Evolutionary conservation across 2,888 invertebrate genomes (phyloP).

Genomic region (Tetragnatha montana): DNA sequence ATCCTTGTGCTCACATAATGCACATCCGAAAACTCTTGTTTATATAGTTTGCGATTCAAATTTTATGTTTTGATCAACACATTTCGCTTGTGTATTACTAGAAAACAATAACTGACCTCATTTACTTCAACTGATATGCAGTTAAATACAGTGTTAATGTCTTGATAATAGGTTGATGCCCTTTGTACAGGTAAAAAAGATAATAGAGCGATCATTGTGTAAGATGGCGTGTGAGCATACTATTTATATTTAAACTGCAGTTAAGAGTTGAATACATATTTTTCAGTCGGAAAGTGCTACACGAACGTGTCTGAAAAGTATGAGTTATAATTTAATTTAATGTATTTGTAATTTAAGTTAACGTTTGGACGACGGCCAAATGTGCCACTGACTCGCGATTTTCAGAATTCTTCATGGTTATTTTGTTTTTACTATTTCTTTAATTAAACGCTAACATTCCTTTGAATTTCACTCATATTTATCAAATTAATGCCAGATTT

Average conservation of each 20-base stretch:
- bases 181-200: constrained; percentile 68
- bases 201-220: constrained; percentile 28
- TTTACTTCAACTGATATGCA: not conserved
- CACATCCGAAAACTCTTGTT: not conserved
- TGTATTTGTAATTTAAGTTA: no score
- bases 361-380: not conserved
- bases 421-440: no score
- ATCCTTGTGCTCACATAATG: constrained; percentile 45
- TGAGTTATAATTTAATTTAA: no score
- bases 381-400: no score
- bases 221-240: constrained; percentile 39
- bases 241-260: not conserved
- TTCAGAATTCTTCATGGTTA: no score
- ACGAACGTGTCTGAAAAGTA: no score
- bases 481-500: not conserved
- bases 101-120: not conserved
- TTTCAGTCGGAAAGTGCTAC: not conserved
- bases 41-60: not conserved
- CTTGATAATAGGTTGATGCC: constrained; percentile 67
- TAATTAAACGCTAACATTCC: no score
- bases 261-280: not conserved
- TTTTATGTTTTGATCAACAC: not conserved
- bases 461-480: no score
- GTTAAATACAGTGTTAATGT: constrained; percentile 13
- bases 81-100: not conserved